phyloP scores from a whole-genome alignment of 2,797 vertebrate genomes.

The Sebastes dallii region DNA sequence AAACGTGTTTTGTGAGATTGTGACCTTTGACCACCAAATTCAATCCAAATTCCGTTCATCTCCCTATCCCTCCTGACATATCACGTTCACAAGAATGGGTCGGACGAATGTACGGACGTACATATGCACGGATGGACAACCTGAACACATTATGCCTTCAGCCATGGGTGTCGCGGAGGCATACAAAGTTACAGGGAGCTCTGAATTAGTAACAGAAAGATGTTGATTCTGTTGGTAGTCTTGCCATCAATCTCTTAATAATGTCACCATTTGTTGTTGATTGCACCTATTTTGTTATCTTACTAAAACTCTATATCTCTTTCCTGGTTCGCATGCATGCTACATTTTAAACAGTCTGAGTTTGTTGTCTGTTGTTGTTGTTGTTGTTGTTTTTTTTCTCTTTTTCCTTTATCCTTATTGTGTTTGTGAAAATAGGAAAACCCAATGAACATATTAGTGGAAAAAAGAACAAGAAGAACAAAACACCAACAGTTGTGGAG shows the following conservation, averaged over 20 bases:
- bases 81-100: not conserved
- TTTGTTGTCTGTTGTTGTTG: too few relatives aligned
- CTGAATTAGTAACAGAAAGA: slow-evolving; percentile 9
- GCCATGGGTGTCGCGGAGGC: not conserved
- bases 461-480: too few relatives aligned
- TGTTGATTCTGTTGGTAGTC: slow-evolving; percentile 10
- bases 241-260: not conserved
- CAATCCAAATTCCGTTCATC: too few relatives aligned
- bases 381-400: too few relatives aligned
- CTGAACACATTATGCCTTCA: not conserved
- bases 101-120: not conserved
- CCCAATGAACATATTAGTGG: too few relatives aligned
- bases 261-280: not conserved
- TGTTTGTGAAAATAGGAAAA: too few relatives aligned
- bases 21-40: too few relatives aligned
- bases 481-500: too few relatives aligned
- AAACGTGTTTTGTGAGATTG: not conserved
- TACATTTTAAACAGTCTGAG: not conserved
- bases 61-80: too few relatives aligned
- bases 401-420: too few relatives aligned
- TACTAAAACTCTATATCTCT: not conserved
- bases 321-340: not conserved
- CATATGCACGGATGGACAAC: not conserved
- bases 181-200: not conserved
- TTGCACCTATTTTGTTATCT: not conserved